A percentile compares a stretch with the other conserved stretches of the same genome.
Evolutionary conservation across 2,113 vertebrate genomes (phyloP).

Genomic region (Charadrius vociferus): DNA sequence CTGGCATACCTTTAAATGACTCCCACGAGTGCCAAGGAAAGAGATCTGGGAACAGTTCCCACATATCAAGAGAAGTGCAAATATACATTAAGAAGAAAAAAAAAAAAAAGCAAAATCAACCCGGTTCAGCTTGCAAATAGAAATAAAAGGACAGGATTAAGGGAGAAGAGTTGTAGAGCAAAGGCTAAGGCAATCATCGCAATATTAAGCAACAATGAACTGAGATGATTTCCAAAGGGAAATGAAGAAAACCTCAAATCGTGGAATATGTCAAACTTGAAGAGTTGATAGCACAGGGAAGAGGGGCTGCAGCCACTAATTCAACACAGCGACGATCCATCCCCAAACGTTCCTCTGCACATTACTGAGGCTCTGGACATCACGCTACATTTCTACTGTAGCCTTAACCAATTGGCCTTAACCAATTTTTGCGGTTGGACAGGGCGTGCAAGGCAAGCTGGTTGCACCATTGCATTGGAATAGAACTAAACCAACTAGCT

Average conservation of each 20-base stretch:
- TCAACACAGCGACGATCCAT: background rate
- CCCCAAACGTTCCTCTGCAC: background rate
- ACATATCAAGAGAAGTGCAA: background rate
- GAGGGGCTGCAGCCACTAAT: background rate
- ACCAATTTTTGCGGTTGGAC: too few relatives aligned
- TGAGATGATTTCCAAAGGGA: background rate
- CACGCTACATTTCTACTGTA: too few relatives aligned
- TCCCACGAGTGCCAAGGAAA: slow-evolving; percentile 1
- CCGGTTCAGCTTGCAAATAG: background rate
- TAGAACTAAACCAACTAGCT: too few relatives aligned
- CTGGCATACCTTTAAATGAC: slow-evolving; percentile 13
- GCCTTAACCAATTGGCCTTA: too few relatives aligned
- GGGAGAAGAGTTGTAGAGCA: background rate
- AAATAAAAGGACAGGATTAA: background rate
- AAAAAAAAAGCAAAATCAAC: background rate
- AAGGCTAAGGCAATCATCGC: background rate
- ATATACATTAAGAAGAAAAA: background rate
- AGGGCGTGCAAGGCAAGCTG: too few relatives aligned
- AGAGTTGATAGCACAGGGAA: background rate
- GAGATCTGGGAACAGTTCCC: slow-evolving; percentile 7
- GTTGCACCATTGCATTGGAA: too few relatives aligned
- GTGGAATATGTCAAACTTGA: background rate
- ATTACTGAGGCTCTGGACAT: background rate
- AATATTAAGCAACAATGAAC: background rate
- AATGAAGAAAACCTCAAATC: background rate